phyloP scores from a whole-genome alignment of 1,140 invertebrate genomes.

The Steinernema feltiae region DNA sequence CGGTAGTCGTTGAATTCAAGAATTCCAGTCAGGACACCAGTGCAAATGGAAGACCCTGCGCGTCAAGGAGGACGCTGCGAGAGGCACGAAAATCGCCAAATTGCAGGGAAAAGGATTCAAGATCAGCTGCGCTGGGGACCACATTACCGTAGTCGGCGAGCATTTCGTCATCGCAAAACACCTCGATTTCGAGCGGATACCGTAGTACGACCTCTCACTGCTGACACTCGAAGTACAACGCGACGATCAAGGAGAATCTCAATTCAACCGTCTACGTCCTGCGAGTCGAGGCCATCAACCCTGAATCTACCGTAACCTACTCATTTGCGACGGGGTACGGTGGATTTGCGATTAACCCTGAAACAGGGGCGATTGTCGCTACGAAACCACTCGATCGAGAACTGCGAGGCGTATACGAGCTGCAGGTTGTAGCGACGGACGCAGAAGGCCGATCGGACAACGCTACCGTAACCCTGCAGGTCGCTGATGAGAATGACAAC shows the following conservation, averaged over 20 bases:
- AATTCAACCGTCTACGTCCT: slow-evolving; percentile 73
- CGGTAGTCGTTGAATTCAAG: slow-evolving; percentile 17
- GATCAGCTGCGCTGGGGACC: not conserved
- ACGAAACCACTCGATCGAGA: slow-evolving; percentile 71
- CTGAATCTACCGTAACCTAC: slow-evolving; percentile 13
- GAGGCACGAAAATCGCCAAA: not conserved
- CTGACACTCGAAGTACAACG: slow-evolving; percentile 74
- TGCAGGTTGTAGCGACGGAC: slow-evolving; percentile 75
- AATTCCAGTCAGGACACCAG: not conserved
- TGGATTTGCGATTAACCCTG: slow-evolving; percentile 26
- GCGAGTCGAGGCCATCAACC: slow-evolving; percentile 19
- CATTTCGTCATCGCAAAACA: not conserved
- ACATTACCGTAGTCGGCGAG: not conserved
- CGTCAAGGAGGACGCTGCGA: not conserved
- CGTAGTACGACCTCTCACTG: not conserved
- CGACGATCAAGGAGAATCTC: slow-evolving; percentile 77
- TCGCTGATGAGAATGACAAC: slow-evolving; percentile 45
- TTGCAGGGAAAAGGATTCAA: not conserved
- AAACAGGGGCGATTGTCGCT: slow-evolving; percentile 25
- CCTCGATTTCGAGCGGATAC: not conserved
- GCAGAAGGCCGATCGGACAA: slow-evolving; percentile 67
- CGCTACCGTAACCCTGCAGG: slow-evolving; percentile 59
- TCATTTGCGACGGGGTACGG: slow-evolving; percentile 1
- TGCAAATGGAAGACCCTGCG: not conserved
- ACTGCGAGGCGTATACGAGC: slow-evolving; percentile 69